Evolutionary conservation across 1,140 invertebrate genomes (phyloP).

Genomic region (Drosophila sulfurigaster): DNA sequence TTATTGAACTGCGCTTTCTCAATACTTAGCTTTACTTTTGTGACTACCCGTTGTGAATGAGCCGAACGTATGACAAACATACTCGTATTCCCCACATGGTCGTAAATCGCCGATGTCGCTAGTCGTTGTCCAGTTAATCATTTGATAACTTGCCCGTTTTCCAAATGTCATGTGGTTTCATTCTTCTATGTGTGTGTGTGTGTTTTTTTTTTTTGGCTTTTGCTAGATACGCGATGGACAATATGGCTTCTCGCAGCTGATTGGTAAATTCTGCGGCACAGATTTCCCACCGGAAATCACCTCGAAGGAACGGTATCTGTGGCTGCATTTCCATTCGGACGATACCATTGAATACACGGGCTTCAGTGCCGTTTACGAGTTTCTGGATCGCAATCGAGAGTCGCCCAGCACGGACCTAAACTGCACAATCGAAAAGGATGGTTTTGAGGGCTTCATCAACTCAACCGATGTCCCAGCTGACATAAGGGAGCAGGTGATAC

Average conservation of each 20-base stretch:
- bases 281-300: constrained; percentile 91
- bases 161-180: constrained; percentile 27
- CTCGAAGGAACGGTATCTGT: constrained; percentile 91
- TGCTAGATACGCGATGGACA: constrained; percentile 89
- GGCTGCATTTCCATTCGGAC: constrained; percentile 94
- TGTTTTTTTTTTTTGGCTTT: neutral
- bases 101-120: constrained; percentile 11
- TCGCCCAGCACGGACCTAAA: constrained; percentile 80
- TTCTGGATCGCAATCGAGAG: constrained; percentile 86
- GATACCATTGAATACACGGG: constrained; percentile 93
- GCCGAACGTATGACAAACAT: no score
- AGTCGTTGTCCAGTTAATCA: constrained; percentile 21
- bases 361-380: constrained; percentile 92
- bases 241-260: constrained; percentile 91
- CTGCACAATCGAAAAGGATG: constrained; percentile 77
- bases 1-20: neutral
- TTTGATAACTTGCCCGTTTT: constrained; percentile 14
- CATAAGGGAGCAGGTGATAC: constrained; percentile 70
- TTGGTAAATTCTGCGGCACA: constrained; percentile 91
- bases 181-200: no score
- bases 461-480: constrained; percentile 73
- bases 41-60: neutral
- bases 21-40: neutral
- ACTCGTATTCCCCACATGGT: neutral
- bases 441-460: constrained; percentile 78